phyloP scores from a whole-genome alignment of 2,113 vertebrate genomes.

The Callorhinus ursinus region DNA sequence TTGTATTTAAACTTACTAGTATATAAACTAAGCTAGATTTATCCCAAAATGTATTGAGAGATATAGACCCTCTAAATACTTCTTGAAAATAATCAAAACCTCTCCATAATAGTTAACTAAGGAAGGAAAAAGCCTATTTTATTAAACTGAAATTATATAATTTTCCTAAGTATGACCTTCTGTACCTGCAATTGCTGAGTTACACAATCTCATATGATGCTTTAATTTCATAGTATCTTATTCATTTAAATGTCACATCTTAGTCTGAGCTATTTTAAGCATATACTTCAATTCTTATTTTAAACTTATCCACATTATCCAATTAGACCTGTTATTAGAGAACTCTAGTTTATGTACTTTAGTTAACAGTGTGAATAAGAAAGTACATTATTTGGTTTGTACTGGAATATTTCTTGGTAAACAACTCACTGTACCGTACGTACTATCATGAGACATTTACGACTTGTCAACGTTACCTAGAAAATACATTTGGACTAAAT shows the following conservation, averaged over 20 bases:
- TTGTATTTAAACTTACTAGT: background rate
- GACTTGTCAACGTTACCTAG: background rate
- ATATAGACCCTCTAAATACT: background rate
- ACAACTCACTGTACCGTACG: background rate
- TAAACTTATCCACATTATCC: background rate
- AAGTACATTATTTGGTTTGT: conserved; percentile 6
- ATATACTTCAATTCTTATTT: background rate
- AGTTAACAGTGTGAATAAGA: background rate
- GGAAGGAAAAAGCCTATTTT: background rate
- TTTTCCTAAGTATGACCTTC: background rate
- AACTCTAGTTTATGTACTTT: background rate
- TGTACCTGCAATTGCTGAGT: background rate
- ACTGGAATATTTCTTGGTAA: background rate
- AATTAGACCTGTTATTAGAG: background rate
- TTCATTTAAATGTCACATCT: background rate
- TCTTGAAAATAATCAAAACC: background rate
- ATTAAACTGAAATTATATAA: background rate
- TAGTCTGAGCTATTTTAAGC: background rate
- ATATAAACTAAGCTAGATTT: background rate
- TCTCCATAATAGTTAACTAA: background rate
- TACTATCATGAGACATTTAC: background rate
- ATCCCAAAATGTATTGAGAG: background rate
- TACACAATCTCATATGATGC: background rate
- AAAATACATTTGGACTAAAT: background rate
- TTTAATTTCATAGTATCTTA: background rate